Conservation (phyloP, 2,797 vertebrate genomes). For the Aulostomus chinensis region DNA sequence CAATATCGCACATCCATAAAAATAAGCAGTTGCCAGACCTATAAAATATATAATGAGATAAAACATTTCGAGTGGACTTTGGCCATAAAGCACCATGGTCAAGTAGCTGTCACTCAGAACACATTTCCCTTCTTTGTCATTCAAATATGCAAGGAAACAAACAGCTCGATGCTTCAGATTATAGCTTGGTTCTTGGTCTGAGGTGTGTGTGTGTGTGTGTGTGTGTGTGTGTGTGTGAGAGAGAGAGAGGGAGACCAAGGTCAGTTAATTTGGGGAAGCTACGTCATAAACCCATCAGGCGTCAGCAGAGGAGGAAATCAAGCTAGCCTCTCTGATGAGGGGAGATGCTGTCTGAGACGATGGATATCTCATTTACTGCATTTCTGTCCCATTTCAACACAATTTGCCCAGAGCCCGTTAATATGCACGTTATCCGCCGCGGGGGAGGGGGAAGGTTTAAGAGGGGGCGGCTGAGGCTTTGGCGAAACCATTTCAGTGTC, state of each 20-base stretch:
- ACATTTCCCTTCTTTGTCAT: too few relatives aligned
- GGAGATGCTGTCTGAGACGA: constrained; percentile 77
- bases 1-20: too few relatives aligned
- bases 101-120: too few relatives aligned
- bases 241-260: constrained; percentile 44
- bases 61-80: too few relatives aligned
- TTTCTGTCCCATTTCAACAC: constrained; percentile 77
- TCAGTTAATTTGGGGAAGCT: constrained; percentile 67
- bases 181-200: too few relatives aligned
- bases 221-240: too few relatives aligned
- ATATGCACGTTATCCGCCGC: constrained; percentile 73
- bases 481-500: constrained; percentile 79
- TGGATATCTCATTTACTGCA: constrained; percentile 78
- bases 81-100: too few relatives aligned
- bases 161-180: too few relatives aligned
- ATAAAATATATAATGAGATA: too few relatives aligned
- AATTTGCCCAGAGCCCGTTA: constrained; percentile 74
- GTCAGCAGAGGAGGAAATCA: constrained; percentile 67
- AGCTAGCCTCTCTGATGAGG: constrained; percentile 68
- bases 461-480: not conserved
- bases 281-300: constrained; percentile 73
- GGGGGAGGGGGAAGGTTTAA: not conserved
- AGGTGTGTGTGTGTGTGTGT: too few relatives aligned
- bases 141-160: too few relatives aligned
- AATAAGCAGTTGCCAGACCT: too few relatives aligned